Evolutionary conservation across 2,797 vertebrate species (phyloP).

Genomic region (Dromococcyx pavoninus): DNA sequence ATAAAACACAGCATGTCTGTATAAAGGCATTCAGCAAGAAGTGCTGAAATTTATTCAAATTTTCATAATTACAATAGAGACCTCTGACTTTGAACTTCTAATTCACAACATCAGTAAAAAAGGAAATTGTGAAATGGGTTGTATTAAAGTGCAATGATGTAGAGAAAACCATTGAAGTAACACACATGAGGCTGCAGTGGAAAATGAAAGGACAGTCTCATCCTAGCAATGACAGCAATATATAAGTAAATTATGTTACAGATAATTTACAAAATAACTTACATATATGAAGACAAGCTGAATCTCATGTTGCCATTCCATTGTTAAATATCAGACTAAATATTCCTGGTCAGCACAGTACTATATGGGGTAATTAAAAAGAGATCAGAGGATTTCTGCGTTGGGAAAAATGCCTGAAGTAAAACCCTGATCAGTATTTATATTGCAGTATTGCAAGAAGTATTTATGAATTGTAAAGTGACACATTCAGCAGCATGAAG

Average conservation of each 20-base stretch:
- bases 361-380: not conserved
- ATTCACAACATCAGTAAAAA: conserved; percentile 87
- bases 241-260: conserved; percentile 52
- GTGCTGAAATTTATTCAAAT: conserved; percentile 84
- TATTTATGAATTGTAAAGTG: conserved; percentile 63
- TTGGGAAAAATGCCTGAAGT: conserved; percentile 29
- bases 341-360: conserved; percentile 21
- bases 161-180: conserved; percentile 54
- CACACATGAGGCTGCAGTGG: not conserved
- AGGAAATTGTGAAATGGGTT: conserved; percentile 80
- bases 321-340: conserved; percentile 37
- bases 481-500: conserved; percentile 69
- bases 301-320: conserved; percentile 36
- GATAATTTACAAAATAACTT: conserved; percentile 70
- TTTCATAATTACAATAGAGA: conserved; percentile 83
- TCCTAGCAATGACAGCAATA: not conserved
- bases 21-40: conserved; percentile 54
- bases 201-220: conserved; percentile 21
- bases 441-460: conserved; percentile 13
- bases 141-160: conserved; percentile 84
- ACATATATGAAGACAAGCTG: conserved; percentile 29
- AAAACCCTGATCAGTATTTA: conserved; percentile 38
- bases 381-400: not conserved
- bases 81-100: conserved; percentile 76
- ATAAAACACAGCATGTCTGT: not conserved